A percentile compares a stretch with the other conserved stretches of the same genome.
phyloP scores from a whole-genome alignment of 2,888 invertebrate species.

The Dioctria rufipes region DNA sequence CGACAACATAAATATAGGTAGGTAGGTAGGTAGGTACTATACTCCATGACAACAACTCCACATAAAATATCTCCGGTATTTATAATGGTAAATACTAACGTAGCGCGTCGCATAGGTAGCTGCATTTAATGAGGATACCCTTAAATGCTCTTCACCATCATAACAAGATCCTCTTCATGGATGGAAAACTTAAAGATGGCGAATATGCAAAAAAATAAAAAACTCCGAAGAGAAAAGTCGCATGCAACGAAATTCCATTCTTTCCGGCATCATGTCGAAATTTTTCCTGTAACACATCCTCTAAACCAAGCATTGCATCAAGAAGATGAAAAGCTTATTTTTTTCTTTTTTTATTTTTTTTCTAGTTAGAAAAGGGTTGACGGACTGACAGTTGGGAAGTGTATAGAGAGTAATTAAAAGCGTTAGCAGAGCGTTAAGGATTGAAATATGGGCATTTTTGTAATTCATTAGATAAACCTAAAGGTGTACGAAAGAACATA shows the following conservation, averaged over 20 bases:
- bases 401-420: background rate
- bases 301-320: background rate
- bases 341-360: background rate
- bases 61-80: no score
- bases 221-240: background rate
- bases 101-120: background rate
- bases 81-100: no score
- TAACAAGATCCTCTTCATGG: background rate
- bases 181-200: background rate
- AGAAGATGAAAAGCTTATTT: background rate
- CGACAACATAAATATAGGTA: no score
- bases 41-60: no score
- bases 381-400: background rate
- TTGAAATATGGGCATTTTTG: no score
- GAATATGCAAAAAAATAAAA: background rate
- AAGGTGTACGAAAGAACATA: no score
- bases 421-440: no score
- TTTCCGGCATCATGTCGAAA: constrained; percentile 1
- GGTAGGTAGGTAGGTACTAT: no score
- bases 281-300: constrained; percentile 3
- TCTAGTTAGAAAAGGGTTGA: background rate
- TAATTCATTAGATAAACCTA: no score
- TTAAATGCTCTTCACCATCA: background rate
- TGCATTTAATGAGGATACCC: constrained; percentile 10
- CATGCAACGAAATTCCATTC: background rate